Evolutionary conservation across 1,140 invertebrate genomes (phyloP), one percentile per base, ranked within the genome.

Genomic region (Gryllus bimaculatus): DNA sequence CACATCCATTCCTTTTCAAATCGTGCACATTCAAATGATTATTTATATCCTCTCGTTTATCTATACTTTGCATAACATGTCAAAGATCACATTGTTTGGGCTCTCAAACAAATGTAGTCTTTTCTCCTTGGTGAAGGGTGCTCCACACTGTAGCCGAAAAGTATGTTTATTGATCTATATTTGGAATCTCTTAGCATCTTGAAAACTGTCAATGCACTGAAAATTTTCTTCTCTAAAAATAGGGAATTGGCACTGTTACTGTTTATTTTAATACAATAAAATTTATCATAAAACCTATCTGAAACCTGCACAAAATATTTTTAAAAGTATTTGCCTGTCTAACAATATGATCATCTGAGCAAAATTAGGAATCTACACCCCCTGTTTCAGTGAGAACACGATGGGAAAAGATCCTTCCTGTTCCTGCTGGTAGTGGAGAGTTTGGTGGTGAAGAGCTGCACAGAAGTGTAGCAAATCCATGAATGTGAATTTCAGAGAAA

Each of bases 351-450:
- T 0, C 54, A 66, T 66, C 2, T 66, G 54, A 66, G 54, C 54
- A 66, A 66, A 66, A 66, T 66, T 66, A 13, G 54, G 54, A 66
- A 66, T 66, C 54, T 66, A 66, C 54, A 66, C 10, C 10, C 54
- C 54, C 54, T 66, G 54, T 66, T 66, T 66, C 54, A 66, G 54
- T 66, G 54, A 66, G 54, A 66, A 66, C 54, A 66, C 54, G 54
- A 66, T 66, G 54, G 54, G 54, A 66, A 66, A 66, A 66, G 54
- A 18, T 66, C 54, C 54, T 66, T 13, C 54, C 54, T 66, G 54
- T 66, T 66, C 54, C 54, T 66, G 54, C 54, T 66, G 54, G 54
- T 66, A 66, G 54, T 13, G 54, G 54, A 66, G 54, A 66, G 18
- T 66, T 66, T 66, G 54, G 18, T 66, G 54, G 54, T 66, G 54